These are phyloP conservation scores for Scaptomyza caliginosa DNA, from an alignment of 2,888 invertebrate species.

Conservation along the genomic window DNA sequence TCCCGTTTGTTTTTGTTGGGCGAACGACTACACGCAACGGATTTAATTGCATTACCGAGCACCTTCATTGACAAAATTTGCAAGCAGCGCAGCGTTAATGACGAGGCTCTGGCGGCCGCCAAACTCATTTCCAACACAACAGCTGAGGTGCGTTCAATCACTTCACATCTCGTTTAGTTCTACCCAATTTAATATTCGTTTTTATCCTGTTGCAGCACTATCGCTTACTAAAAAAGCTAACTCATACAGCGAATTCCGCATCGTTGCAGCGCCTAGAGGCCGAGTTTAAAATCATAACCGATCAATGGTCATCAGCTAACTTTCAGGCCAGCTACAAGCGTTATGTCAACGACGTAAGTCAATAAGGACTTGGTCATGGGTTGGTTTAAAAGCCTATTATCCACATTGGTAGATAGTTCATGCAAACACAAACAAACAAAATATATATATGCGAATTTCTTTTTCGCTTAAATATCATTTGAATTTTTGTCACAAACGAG, in stretches of 20 bases:
- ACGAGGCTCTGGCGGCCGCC: constrained; percentile 89
- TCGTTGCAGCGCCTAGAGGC: constrained; percentile 74
- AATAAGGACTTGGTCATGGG: constrained; percentile 40
- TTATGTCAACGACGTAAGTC: constrained; percentile 50
- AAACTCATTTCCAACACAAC: constrained; percentile 90
- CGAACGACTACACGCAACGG: constrained; percentile 89
- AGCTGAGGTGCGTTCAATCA: constrained; percentile 86
- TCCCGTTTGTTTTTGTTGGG: constrained; percentile 88
- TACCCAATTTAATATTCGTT: neutral
- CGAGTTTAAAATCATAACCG: constrained; percentile 80
- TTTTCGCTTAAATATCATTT: neutral
- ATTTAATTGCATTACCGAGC: constrained; percentile 84
- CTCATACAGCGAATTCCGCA: constrained; percentile 57
- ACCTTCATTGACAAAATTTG: constrained; percentile 93
- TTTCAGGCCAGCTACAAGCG: constrained; percentile 82
- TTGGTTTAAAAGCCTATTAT: constrained; percentile 8
- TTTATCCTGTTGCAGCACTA: constrained; percentile 68
- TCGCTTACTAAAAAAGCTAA: constrained; percentile 58
- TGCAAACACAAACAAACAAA: neutral
- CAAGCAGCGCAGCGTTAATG: constrained; percentile 90
- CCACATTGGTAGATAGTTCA: constrained; percentile 28
- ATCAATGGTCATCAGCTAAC: constrained; percentile 81
- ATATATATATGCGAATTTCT: neutral
- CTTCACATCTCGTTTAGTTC: neutral
- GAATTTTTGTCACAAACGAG: neutral